Evolutionary conservation across 2,113 vertebrate genomes (phyloP).

Genomic region (Platysternon megacephalum): DNA sequence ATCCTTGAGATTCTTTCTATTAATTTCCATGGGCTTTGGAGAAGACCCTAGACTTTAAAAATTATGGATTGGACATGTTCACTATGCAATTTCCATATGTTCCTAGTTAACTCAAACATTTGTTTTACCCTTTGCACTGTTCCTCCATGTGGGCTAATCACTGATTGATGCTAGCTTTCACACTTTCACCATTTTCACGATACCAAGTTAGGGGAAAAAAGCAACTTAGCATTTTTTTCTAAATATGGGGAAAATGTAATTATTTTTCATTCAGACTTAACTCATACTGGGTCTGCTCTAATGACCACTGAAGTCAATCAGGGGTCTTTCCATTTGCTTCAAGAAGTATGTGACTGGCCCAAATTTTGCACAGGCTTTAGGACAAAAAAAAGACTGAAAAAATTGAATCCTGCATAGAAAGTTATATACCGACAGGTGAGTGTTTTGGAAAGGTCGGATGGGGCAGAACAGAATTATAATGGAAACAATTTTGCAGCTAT

Average conservation of each 20-base stretch:
- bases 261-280: neutral
- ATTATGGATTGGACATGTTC: neutral
- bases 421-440: neutral
- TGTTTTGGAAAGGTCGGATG: neutral
- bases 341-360: fast-evolving
- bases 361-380: neutral
- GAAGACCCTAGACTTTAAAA: neutral
- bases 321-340: neutral
- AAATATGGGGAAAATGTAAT: neutral
- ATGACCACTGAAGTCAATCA: neutral
- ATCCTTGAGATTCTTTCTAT: neutral
- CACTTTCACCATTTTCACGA: too few species aligned
- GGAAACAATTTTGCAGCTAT: neutral
- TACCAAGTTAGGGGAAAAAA: neutral
- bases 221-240: neutral
- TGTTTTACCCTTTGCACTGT: too few species aligned
- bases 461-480: neutral
- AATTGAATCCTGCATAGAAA: neutral
- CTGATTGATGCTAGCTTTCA: too few species aligned
- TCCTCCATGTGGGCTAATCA: too few species aligned
- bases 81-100: neutral
- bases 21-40: neutral
- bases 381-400: neutral
- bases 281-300: neutral
- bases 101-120: too few species aligned